phyloP scores from a whole-genome alignment of 2,113 vertebrate genomes.

The Callaeas wilsoni region DNA sequence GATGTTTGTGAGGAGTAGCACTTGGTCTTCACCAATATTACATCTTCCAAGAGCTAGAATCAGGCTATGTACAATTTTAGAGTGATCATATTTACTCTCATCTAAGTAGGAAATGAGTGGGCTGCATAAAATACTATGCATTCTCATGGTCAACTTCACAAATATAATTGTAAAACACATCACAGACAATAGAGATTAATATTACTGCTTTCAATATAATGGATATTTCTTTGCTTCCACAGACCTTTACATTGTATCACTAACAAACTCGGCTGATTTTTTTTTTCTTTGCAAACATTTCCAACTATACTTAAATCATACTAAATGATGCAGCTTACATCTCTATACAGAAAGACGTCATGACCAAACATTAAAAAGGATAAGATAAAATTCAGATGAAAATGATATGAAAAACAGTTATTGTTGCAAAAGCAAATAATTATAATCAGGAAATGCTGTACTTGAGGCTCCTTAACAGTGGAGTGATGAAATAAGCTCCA shows the following conservation, averaged over 20 bases:
- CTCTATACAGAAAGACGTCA: not conserved
- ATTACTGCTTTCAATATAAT: not conserved
- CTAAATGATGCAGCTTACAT: not conserved
- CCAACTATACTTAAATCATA: not conserved
- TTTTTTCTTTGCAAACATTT: not conserved
- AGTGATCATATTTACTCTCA: not conserved
- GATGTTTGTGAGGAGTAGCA: not conserved
- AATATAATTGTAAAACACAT: not conserved
- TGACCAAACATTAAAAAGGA: not conserved
- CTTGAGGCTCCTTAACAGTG: not conserved
- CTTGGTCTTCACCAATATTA: not conserved
- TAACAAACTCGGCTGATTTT: not conserved
- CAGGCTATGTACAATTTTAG: not conserved
- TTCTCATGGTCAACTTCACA: not conserved
- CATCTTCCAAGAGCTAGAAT: not conserved
- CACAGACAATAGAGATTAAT: not conserved
- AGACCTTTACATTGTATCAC: accelerated
- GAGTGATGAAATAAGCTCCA: not conserved
- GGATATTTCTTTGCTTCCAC: not conserved
- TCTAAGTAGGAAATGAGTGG: not conserved
- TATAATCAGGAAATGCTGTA: not conserved
- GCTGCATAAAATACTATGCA: not conserved
- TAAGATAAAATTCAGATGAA: not conserved
- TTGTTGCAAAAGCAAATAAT: not conserved
- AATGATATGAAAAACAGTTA: accelerated